Conservation (phyloP, 2,888 invertebrate species). For the Linyphia triangularis region DNA sequence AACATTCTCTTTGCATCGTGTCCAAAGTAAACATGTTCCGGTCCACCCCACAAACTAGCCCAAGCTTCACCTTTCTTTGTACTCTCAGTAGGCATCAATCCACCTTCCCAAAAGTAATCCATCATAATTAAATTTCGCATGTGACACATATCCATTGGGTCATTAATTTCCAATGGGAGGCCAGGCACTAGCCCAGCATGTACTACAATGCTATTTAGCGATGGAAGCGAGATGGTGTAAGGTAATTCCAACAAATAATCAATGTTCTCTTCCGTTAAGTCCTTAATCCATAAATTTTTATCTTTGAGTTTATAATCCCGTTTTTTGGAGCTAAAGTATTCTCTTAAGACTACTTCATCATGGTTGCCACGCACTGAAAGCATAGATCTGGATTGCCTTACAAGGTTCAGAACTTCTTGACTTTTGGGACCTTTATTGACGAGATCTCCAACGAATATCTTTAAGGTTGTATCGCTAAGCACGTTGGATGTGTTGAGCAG, state of each 20-base stretch:
- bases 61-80: conserved; percentile 78
- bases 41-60: conserved; percentile 79
- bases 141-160: conserved; percentile 78
- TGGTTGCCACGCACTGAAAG: conserved; percentile 79
- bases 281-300: conserved; percentile 78
- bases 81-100: conserved; percentile 76
- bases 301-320: conserved; percentile 73
- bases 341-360: conserved; percentile 78
- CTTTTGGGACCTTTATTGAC: conserved; percentile 80
- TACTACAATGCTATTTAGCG: conserved; percentile 78
- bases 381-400: conserved; percentile 75
- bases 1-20: conserved; percentile 79
- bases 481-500: conserved; percentile 77
- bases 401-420: conserved; percentile 77
- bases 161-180: conserved; percentile 77
- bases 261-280: conserved; percentile 78
- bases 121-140: conserved; percentile 79
- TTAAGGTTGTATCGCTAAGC: conserved; percentile 76
- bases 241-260: conserved; percentile 79
- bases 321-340: conserved; percentile 75
- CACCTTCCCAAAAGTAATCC: conserved; percentile 75
- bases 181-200: conserved; percentile 80
- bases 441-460: conserved; percentile 79
- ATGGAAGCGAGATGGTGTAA: conserved; percentile 79
- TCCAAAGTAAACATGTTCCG: conserved; percentile 80